Evolutionary conservation across 2,113 vertebrate species (phyloP), one percentile per base, ranked within the genome.

Genomic region (Myiopsitta monachus): DNA sequence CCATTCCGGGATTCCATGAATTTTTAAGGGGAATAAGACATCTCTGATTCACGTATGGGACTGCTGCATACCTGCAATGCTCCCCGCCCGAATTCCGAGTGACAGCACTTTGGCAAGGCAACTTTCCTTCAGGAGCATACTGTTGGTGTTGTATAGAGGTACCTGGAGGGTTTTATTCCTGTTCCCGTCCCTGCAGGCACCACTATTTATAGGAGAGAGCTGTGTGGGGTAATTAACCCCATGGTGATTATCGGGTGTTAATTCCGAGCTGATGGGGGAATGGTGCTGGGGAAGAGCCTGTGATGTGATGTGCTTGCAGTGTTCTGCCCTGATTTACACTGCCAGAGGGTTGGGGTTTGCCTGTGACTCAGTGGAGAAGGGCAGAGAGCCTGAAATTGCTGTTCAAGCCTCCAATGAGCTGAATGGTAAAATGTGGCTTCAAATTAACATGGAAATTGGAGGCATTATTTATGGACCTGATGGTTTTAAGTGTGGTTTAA

Each of bases 31-130:
- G 41, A 82, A 31, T 63, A 14, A 73, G 62, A 63, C 3, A 7
- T 46, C 26, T 31, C 24, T 0, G 1, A 5, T 11, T 36, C 4
- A 16, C 9, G 0, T 1, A 2, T 36, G 87, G 31, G 23, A 36
- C 9, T n/a, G 17, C 38, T 23, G 27, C 6, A 27, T 33, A 18
- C 44, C 30, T 10, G 33, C 5, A 6, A 31, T 66, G 44, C 21
- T 39, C 15, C 21, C 0, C 1, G 39, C 27, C 14, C 0, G 2
- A 24, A 47, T 16, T 23, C n/a, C 0, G 1, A 36, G 24, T 3
- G 28, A 7, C 6, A 7, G 43, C 1, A 0, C 11, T 2, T 0
- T 1, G 10, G 46, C 11, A 39, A 22, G 33, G 33, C 30, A 66
- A n/a, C 6, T 14, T 15, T 39, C 76, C 49, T 33, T 52, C 28